Base-by-base conservation (phyloP, 2,113 vertebrate species). In the Vulpes ferrilata region DNA sequence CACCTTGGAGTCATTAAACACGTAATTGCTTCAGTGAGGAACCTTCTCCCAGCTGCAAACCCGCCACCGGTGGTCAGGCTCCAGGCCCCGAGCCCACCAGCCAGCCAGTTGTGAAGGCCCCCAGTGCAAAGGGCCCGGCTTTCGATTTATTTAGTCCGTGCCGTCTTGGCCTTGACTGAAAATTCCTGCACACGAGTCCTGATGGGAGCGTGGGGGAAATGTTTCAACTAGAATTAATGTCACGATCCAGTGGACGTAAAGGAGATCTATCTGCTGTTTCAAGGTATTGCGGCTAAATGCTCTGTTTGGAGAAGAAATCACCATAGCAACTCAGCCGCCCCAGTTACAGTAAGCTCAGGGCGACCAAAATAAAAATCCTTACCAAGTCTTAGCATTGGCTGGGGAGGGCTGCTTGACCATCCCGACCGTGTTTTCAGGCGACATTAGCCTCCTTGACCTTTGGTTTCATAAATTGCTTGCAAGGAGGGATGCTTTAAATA, bases 231-330 rank as follows among this genome's bases (percentile, higher is more conserved):
- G 82, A 43, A 80, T 93, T 87, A 93, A 97, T 94, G 88, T 87
- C 43, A 90, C 15, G 38, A 59, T 94, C 38, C 11, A 94, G 95
- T 62, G 53, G 57, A 79, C 73, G 90, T 62, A 82, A 96, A 98
- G 62, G 80, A 48, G 97, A 93, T 87, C 60, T 3, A 15, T 81
- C 51, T 82, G 62, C 88, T 74, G 96, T 93, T 96, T 97, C 98
- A 86, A 95, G 57, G 78, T n/a, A 95, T 20, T 89, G 94, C 95
- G 84, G 96, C 96, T 96, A 93, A 96, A 65, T 57, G 81, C 86
- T 97, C 95, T 98, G 97, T 98, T 98, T 95, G 79, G 96, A 98
- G 91, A 98, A 92, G 64, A 65, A 93, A 97, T 98, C 97, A 90
- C 97, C 95, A 97, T 23, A 96, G 98, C 98, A 98, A 97, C 95